Evolutionary conservation across 2,113 vertebrate species (phyloP).

Genomic region (Nothoprocta pentlandii): DNA sequence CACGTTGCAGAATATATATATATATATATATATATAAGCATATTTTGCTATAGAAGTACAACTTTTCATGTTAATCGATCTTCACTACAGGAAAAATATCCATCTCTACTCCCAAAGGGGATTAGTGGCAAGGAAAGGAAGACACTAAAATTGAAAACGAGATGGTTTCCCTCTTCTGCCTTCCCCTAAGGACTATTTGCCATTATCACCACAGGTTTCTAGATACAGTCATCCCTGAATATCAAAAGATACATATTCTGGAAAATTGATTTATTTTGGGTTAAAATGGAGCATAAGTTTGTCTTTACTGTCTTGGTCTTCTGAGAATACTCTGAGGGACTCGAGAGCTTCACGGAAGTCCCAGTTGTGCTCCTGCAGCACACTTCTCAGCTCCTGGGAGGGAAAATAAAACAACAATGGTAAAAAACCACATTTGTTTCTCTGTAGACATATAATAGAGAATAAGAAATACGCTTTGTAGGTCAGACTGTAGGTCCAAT

Average conservation of each 20-base stretch:
- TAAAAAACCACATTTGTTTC: background rate
- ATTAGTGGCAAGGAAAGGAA: background rate
- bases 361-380: slow-evolving; percentile 93
- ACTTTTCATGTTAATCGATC: background rate
- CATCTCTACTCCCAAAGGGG: background rate
- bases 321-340: slow-evolving; percentile 87
- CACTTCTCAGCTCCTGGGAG: slow-evolving; percentile 88
- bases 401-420: slow-evolving; percentile 30
- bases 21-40: background rate
- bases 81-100: background rate
- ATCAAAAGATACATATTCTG: background rate
- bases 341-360: slow-evolving; percentile 87
- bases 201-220: background rate
- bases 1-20: background rate
- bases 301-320: slow-evolving; percentile 77
- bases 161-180: background rate
- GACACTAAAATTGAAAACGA: background rate
- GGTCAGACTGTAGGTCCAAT: background rate
- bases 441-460: background rate
- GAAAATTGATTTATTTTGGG: background rate
- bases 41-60: background rate
- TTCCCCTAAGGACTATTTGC: background rate
- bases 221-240: background rate
- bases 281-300: background rate
- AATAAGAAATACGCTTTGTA: background rate